phyloP scores from a whole-genome alignment of 2,797 vertebrate species.

The Bovichtus variegatus region DNA sequence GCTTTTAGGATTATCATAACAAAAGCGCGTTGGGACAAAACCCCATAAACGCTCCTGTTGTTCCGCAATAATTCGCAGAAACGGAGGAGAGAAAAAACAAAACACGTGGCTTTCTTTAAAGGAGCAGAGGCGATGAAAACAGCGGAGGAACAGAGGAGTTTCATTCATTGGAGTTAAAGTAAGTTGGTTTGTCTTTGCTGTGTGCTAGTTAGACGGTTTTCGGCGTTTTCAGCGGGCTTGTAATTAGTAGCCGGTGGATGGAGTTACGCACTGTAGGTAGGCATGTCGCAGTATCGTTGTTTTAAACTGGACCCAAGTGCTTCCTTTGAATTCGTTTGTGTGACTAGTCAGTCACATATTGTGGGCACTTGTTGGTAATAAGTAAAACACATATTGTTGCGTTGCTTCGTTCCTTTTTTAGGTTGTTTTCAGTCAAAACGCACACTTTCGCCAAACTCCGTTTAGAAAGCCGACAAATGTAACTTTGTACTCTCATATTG shows the following conservation, averaged over 20 bases:
- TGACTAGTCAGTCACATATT: background rate
- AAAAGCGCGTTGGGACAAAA: constrained; percentile 64
- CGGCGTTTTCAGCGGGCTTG: background rate
- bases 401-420: background rate
- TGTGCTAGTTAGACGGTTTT: background rate
- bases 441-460: constrained; percentile 3
- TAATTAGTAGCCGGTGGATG: background rate
- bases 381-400: fast-evolving
- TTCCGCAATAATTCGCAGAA: constrained; percentile 30
- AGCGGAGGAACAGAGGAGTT: constrained; percentile 25
- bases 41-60: constrained; percentile 45
- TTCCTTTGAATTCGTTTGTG: background rate
- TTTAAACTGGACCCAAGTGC: background rate
- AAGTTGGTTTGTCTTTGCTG: constrained; percentile 63
- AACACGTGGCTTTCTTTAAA: constrained; percentile 77
- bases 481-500: fast-evolving
- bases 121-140: constrained; percentile 64
- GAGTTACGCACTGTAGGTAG: background rate
- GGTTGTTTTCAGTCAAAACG: background rate
- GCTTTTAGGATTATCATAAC: constrained; percentile 70
- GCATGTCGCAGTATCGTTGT: background rate
- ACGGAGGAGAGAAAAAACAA: constrained; percentile 49
- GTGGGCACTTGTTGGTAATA: background rate
- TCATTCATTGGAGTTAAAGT: constrained; percentile 73
- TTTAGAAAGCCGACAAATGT: background rate